These are phyloP conservation scores for Buathra laborator DNA, from an alignment of 2,888 invertebrate species.

Conservation along the genomic window DNA sequence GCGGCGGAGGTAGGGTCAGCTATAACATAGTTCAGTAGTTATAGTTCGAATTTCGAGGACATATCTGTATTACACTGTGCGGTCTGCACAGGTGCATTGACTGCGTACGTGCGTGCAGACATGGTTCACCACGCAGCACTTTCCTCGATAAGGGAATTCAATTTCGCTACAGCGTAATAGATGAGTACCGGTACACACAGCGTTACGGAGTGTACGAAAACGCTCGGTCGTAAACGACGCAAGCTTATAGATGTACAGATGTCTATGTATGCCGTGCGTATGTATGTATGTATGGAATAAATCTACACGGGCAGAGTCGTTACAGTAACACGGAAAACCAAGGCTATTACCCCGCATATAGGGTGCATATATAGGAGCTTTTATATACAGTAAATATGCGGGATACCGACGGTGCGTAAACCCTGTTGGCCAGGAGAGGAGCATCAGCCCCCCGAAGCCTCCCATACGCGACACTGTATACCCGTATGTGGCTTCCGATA, in stretches of 20 bases:
- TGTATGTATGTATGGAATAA: neutral
- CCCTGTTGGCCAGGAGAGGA: neutral
- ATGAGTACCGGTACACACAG: constrained; percentile 1
- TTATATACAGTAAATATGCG: neutral
- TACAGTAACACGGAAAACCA: constrained; percentile 4
- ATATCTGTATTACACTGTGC: neutral
- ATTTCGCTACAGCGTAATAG: constrained; percentile 41
- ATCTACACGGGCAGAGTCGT: neutral
- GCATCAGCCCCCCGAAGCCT: neutral
- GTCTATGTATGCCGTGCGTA: no score
- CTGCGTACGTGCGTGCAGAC: neutral
- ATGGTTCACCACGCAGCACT: neutral
- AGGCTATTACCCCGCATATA: neutral
- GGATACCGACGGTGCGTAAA: neutral
- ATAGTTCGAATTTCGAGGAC: neutral
- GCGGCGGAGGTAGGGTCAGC: neutral
- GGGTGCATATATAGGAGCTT: neutral
- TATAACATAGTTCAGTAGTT: neutral
- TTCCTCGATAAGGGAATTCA: constrained; percentile 46
- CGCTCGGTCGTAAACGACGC: constrained; percentile 21
- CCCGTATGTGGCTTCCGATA: constrained; percentile 21
- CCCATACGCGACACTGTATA: neutral
- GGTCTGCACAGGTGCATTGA: constrained; percentile 9
- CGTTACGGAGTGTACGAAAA: constrained; percentile 10
- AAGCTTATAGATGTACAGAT: neutral